Base-by-base conservation (phyloP, 92 coral and sea anemone species). In the Plumapathes pennacea region DNA sequence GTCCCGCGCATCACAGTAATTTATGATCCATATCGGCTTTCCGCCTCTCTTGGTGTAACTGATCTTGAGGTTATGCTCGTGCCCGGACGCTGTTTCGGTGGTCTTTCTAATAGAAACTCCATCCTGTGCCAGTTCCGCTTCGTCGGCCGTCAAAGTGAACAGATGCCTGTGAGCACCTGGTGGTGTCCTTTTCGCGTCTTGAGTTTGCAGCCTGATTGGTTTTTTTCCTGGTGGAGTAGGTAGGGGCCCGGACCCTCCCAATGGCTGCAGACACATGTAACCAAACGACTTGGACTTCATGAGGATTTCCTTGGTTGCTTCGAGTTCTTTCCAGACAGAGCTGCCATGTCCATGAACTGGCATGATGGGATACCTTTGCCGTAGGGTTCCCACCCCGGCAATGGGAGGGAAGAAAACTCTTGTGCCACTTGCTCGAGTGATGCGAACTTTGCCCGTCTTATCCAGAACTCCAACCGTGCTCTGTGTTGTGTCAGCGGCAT, bases 331-430 rank as follows among this genome's bases (percentile, higher is more conserved):
- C 96, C 96, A 88, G 25, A 69, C 83, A 8, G 96, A 50, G 52
- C 84, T 71, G 12, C 96, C 96, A 28, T 88, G 90, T 14, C 89
- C 96, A 28, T 88, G 90, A 19, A 88, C 78, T 14, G 96, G 96
- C 90, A 79, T 64, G 46, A 88, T 88, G 60, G 96, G 96, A 46
- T 83, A 88, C 10, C 96, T 76, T 54, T 88, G 96, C 23, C 89
- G 89, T 42, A 78, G 50, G 45, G 50, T 29, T n/a, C 89, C 82
- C 0, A 86, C 78, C 14, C 71, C 95, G 2, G 54, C 29, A n/a
- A 82, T 86, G 9, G 42, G 1, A 15, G 89, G 89, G n/a, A 90
- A 69, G 56, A 90, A 85, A 67, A 90, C 71, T 10, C 97, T 75
- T 44, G 80, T 86, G 41, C 97, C 97, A 39, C 82, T 73, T 6